These are phyloP conservation scores for Antheraea pernyi DNA, from an alignment of 1,140 invertebrate genomes.

Conservation along the genomic window DNA sequence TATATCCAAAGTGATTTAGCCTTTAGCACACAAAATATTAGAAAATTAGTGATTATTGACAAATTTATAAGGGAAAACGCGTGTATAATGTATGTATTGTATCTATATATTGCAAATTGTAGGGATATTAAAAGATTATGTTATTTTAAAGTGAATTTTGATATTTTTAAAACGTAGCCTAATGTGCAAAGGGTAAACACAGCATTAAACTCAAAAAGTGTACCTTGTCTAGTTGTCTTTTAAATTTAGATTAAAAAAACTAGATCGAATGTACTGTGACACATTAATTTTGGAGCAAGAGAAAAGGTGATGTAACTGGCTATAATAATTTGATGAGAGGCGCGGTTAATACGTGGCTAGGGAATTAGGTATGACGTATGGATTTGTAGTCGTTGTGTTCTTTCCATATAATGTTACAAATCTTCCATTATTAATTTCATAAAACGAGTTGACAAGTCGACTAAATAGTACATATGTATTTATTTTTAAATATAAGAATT, in stretches of 20 bases:
- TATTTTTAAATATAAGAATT: neutral
- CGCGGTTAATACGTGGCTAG: neutral
- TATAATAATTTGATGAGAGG: neutral
- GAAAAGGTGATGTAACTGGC: neutral
- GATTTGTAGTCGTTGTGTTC: neutral
- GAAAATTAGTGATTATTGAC: neutral
- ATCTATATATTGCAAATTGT: neutral
- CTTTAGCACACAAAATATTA: neutral
- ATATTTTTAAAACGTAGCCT: neutral
- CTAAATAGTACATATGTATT: neutral
- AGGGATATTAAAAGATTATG: neutral
- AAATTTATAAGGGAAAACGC: neutral
- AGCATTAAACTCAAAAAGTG: too few relatives aligned
- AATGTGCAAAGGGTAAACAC: neutral
- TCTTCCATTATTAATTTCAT: neutral
- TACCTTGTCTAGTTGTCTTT: too few relatives aligned
- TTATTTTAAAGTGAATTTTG: neutral
- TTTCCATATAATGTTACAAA: neutral
- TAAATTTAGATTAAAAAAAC: neutral
- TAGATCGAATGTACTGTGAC: neutral
- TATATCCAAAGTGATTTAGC: neutral
- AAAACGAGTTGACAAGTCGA: neutral
- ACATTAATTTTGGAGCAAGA: neutral
- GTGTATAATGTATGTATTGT: neutral
- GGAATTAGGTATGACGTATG: neutral